Evolutionary conservation across 2,888 invertebrate species (phyloP).

Genomic region (Parasteatoda lunata): DNA sequence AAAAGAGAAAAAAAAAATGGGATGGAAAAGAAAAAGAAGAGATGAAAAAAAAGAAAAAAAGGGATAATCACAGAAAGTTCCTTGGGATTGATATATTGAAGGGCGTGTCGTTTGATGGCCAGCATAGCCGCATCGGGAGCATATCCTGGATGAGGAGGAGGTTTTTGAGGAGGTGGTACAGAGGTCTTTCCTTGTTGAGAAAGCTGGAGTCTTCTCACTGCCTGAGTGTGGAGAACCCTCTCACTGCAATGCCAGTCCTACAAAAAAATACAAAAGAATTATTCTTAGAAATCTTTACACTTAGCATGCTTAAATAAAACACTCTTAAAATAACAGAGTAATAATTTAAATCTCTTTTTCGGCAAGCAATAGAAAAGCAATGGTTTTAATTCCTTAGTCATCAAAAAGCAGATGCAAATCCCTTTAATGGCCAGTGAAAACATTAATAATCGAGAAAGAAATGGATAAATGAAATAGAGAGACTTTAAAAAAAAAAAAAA

Average conservation of each 20-base stretch:
- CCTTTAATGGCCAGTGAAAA: no score
- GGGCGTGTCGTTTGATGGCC: slow-evolving; percentile 95
- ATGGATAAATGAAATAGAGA: no score
- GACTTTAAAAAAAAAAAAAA: no score
- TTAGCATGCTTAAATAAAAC: no score
- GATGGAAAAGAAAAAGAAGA: background rate
- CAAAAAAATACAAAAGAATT: background rate
- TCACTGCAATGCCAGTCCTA: slow-evolving; percentile 93
- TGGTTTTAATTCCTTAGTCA: no score
- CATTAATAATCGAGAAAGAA: no score
- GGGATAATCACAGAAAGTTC: slow-evolving; percentile 84
- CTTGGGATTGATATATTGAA: slow-evolving; percentile 90
- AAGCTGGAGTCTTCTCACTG: slow-evolving; percentile 80
- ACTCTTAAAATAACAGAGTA: no score
- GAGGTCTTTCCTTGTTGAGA: slow-evolving; percentile 77
- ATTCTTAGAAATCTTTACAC: background rate
- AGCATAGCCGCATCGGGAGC: slow-evolving; percentile 96
- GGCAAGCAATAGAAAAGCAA: no score
- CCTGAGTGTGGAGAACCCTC: slow-evolving; percentile 81
- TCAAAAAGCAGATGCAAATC: no score
- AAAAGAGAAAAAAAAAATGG: background rate
- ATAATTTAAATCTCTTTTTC: no score
- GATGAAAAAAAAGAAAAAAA: no score
- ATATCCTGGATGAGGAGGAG: slow-evolving; percentile 86
- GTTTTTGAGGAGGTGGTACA: slow-evolving; percentile 78